Conservation (phyloP, 64 coral and sea anemone species). For the Actinia tenebrosa region DNA sequence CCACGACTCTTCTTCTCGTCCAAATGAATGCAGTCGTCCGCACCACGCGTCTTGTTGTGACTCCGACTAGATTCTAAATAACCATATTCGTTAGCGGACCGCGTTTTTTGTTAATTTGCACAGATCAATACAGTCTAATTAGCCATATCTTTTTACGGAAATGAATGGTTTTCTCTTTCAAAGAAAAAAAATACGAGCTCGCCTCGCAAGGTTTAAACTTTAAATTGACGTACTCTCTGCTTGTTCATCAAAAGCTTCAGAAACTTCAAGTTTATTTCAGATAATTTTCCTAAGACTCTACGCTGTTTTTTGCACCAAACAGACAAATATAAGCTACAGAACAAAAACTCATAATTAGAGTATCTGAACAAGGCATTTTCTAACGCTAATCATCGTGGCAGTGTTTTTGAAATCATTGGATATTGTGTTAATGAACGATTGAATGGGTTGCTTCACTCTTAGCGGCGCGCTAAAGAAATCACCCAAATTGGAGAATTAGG, state of each 20-base stretch:
- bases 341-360: not conserved
- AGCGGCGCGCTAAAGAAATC: not conserved
- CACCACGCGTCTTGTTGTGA: not conserved
- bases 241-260: not conserved
- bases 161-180: not conserved
- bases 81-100: not conserved
- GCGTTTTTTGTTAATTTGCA: constrained; percentile 18
- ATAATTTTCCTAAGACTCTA: too few species aligned
- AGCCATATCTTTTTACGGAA: not conserved
- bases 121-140: constrained; percentile 7
- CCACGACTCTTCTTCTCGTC: too few species aligned
- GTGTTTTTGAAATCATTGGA: not conserved
- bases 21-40: too few species aligned
- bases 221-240: not conserved
- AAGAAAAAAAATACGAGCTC: not conserved
- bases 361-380: not conserved
- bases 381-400: not conserved
- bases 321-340: not conserved
- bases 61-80: not conserved
- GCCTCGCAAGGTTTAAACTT: not conserved
- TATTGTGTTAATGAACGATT: constrained; percentile 1
- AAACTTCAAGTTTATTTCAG: not conserved
- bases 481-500: not conserved
- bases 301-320: too few species aligned
- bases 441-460: not conserved